A percentile compares a stretch with the other conserved stretches of the same genome.
Conservation (phyloP, 2,888 invertebrate species). For the Metallyticus violacea region DNA sequence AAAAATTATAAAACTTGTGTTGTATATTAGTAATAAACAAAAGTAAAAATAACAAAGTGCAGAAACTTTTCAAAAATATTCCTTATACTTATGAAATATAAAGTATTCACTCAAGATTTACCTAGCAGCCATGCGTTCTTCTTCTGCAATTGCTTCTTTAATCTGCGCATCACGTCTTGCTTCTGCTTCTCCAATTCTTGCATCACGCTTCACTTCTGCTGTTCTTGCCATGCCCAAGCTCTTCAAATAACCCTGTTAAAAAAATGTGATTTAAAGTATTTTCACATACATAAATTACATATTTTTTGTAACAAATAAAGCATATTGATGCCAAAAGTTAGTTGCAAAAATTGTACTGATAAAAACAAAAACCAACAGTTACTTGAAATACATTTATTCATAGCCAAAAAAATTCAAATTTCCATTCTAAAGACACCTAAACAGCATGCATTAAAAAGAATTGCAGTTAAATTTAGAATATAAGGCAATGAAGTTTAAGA, state of each 20-base stretch:
- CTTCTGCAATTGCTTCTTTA: conserved; percentile 94
- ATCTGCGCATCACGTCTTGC: conserved; percentile 89
- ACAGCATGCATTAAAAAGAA: neutral
- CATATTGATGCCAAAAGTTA: neutral
- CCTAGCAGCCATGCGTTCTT: conserved; percentile 91
- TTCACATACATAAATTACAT: neutral
- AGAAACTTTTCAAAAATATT: no score
- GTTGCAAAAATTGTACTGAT: neutral
- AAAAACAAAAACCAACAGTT: neutral
- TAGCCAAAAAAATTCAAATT: neutral
- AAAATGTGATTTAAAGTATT: neutral
- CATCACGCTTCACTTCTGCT: conserved; percentile 93
- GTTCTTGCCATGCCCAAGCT: conserved; percentile 93
- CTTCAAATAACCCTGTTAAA: conserved; percentile 78
- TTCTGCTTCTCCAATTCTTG: conserved; percentile 95
- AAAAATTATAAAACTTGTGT: no score
- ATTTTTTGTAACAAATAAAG: neutral
- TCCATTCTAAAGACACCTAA: no score
- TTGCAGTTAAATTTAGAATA: no score
- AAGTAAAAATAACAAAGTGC: no score
- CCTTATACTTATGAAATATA: no score
- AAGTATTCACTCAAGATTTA: conserved; percentile 34
- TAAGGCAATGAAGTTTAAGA: neutral
- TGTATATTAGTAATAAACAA: no score
- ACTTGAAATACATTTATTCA: neutral